phyloP scores from a whole-genome alignment of 2,888 invertebrate genomes.

The Tetanocera ferruginea region DNA sequence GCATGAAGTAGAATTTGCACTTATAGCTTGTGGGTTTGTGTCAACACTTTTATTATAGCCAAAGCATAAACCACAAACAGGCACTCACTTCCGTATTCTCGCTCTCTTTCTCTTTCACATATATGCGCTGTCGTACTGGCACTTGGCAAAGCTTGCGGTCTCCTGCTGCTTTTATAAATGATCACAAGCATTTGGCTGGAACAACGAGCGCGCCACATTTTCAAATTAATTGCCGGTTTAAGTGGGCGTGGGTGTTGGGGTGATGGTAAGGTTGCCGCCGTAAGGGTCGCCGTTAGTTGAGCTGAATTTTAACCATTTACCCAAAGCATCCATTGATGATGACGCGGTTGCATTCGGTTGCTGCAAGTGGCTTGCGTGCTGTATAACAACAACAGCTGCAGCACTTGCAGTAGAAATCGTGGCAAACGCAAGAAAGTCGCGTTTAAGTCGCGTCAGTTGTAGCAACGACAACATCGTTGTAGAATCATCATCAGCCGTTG shows the following conservation, averaged over 20 bases:
- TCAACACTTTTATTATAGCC: conserved; percentile 30
- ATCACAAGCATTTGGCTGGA: conserved; percentile 5
- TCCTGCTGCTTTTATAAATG: conserved; percentile 29
- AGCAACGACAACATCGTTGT: not conserved
- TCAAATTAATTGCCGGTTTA: conserved; percentile 25
- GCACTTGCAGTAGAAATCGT: not conserved
- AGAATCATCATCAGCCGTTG: too few relatives aligned
- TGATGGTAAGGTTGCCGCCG: not conserved
- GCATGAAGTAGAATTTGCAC: not conserved
- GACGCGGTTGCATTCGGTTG: conserved; percentile 9
- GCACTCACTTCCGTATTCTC: not conserved
- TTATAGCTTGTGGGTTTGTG: conserved; percentile 22
- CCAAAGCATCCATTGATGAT: not conserved
- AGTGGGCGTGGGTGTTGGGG: conserved; percentile 5
- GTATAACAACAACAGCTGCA: not conserved
- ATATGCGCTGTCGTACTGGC: not conserved
- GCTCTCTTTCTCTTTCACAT: not conserved
- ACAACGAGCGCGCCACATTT: conserved; percentile 5
- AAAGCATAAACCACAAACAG: conserved; percentile 20
- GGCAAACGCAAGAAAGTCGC: not conserved
- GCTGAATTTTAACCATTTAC: not conserved
- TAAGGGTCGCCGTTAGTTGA: not conserved
- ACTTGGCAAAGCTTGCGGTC: not conserved
- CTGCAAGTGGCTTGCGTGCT: not conserved
- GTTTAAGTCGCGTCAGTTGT: not conserved